Base-by-base conservation (phyloP, 2,888 invertebrate genomes). In the Folsomia manolachei region DNA sequence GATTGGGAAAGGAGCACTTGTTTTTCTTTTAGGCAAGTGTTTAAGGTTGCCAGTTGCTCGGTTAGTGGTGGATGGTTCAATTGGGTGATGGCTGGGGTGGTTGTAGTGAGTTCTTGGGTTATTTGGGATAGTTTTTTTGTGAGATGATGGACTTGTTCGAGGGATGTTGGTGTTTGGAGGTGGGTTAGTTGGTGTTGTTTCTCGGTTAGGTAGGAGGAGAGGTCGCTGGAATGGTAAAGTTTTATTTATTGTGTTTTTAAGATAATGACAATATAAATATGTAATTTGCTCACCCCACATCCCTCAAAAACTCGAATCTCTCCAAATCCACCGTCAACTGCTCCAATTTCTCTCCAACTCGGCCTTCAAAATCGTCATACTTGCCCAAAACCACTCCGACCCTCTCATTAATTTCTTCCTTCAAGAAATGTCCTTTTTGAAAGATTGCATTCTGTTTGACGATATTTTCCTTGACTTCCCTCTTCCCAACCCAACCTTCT, bases 371-470 rank as follows among this genome's bases (percentile, higher is more conserved):
- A 71, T 89, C 87, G 0, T 89, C 87, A 23, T 92, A 86, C 76
- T 90, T 89, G n/a, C 87, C 85, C 71, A 89, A 89, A 69, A 97
- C 86, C 71, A 89, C 88, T 11, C 88, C 86, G 0, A 90, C 86
- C 72, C 90, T 87, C 0, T 86, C 83, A 79, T 91, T 88, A 69
- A 97, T 91, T 82, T 96, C 94, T 2, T 91, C 91, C 63, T 90
- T 90, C 89, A 96, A 90, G 85, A 97, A 97, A 84, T 97, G 95
- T 81, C 90, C 88, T 78, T 90, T 89, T 74, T 90, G 89, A 82
- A 97, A 92, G 70, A 90, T 90, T 2, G 89, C 88, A 4, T 94
- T 92, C 23, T 89, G 91, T 79, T 93, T 91, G 75, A 91, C 91
- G 25, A 93, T 88, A 71, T 89, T 88, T 66, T 91, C 89, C 77